Percentiles rank a stretch among this genome's conserved stretches.
Conservation (phyloP, 2,888 invertebrate genomes). For the Mythimna impura region DNA sequence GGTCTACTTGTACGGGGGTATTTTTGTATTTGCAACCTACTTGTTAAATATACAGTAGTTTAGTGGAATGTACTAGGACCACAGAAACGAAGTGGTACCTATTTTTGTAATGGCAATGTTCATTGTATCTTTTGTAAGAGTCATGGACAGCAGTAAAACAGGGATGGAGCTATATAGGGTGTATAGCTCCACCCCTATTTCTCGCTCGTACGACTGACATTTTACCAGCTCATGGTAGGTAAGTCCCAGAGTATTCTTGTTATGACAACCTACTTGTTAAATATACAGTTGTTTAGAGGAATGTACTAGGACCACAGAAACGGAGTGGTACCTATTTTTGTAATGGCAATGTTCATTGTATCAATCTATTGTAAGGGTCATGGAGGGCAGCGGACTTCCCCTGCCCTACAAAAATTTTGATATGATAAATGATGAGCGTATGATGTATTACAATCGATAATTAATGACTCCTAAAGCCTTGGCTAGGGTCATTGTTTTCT, state of each 20-base stretch:
- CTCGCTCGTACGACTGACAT: no score
- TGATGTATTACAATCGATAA: slow-evolving; percentile 10
- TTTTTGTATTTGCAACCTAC: neutral
- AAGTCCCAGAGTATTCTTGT: no score
- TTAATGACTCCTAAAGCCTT: neutral
- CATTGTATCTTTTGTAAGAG: slow-evolving; percentile 9
- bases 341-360: neutral
- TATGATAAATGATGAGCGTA: slow-evolving; percentile 25
- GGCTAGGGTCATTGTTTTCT: neutral
- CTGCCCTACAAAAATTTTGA: neutral
- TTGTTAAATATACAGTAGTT: neutral
- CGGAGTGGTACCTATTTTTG: neutral
- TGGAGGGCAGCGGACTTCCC: neutral
- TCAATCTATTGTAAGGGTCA: slow-evolving; percentile 17
- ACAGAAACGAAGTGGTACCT: neutral
- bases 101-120: neutral
- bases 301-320: slow-evolving; percentile 15
- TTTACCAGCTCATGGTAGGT: no score
- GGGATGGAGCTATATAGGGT: no score
- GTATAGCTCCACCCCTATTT: no score
- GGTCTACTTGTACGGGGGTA: no score
- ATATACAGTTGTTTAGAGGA: neutral
- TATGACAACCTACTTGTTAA: neutral
- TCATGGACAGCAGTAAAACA: neutral
- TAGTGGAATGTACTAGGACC: slow-evolving; percentile 3